Evolutionary conservation across 1,140 invertebrate species (phyloP).

Genomic region (Coenobita brevimanus): DNA sequence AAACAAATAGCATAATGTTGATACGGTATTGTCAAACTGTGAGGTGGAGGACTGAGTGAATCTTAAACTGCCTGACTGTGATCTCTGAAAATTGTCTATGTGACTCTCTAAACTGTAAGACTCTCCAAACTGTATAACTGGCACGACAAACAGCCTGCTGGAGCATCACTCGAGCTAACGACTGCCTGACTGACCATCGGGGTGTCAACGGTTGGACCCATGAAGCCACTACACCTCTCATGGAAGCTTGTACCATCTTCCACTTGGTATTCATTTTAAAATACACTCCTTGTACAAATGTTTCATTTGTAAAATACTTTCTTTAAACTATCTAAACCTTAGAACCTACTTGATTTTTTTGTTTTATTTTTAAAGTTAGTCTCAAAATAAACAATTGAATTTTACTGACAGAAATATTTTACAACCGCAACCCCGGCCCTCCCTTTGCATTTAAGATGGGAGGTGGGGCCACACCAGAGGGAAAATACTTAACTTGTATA

Average conservation of each 20-base stretch:
- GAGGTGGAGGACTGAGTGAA: too few species aligned
- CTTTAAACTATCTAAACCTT: constrained; percentile 68
- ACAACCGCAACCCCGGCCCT: constrained; percentile 62
- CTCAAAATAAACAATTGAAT: constrained; percentile 68
- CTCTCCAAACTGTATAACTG: too few species aligned
- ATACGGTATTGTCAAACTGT: too few species aligned
- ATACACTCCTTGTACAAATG: constrained; percentile 68
- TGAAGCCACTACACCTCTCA: constrained; percentile 52
- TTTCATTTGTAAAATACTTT: constrained; percentile 68
- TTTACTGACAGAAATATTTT: constrained; percentile 67
- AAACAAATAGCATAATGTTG: too few species aligned
- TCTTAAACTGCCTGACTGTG: too few species aligned
- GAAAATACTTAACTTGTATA: constrained; percentile 66
- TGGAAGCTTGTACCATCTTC: constrained; percentile 58
- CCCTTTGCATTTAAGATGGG: constrained; percentile 62
- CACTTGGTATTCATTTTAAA: constrained; percentile 55
- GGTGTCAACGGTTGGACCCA: constrained; percentile 30
- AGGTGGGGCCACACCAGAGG: constrained; percentile 49
- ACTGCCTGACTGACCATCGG: not conserved
- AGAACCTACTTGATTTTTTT: constrained; percentile 62
- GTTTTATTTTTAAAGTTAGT: constrained; percentile 59
- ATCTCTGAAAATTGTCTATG: too few species aligned
- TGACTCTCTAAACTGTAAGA: too few species aligned
- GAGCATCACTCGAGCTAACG: too few species aligned
- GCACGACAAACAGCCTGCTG: too few species aligned